phyloP scores from a whole-genome alignment of 2,797 vertebrate species.

The Cyprinella venusta region DNA sequence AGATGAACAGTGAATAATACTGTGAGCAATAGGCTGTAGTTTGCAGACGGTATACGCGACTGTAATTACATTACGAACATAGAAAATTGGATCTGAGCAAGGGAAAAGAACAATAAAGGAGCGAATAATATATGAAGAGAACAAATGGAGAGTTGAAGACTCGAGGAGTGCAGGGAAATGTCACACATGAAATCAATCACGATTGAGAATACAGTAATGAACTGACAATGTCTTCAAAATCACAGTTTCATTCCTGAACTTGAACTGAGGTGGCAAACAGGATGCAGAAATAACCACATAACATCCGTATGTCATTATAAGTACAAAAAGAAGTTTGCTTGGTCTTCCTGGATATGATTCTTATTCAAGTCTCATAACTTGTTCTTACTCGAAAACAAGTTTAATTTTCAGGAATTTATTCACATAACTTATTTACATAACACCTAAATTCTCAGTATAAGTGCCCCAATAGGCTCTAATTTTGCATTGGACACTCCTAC shows the following conservation, averaged over 20 bases:
- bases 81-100: conserved; percentile 30
- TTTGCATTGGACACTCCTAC: too few relatives aligned
- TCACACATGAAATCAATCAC: conserved; percentile 15
- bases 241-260: not conserved
- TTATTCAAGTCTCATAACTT: not conserved
- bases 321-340: not conserved
- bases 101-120: conserved; percentile 27
- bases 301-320: not conserved
- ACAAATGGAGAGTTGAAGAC: not conserved
- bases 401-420: too few relatives aligned
- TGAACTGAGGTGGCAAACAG: not conserved
- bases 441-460: not conserved
- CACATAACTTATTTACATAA: too few relatives aligned
- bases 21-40: conserved; percentile 24
- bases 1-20: conserved; percentile 26
- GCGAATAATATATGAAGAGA: not conserved
- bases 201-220: not conserved
- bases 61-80: conserved; percentile 32
- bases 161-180: not conserved
- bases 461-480: too few relatives aligned
- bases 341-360: not conserved
- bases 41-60: not conserved
- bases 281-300: not conserved
- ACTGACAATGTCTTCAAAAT: not conserved
- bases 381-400: not conserved